Evolutionary conservation across 2,797 vertebrate species (phyloP).

Genomic region (Oreochromis mossambicus): DNA sequence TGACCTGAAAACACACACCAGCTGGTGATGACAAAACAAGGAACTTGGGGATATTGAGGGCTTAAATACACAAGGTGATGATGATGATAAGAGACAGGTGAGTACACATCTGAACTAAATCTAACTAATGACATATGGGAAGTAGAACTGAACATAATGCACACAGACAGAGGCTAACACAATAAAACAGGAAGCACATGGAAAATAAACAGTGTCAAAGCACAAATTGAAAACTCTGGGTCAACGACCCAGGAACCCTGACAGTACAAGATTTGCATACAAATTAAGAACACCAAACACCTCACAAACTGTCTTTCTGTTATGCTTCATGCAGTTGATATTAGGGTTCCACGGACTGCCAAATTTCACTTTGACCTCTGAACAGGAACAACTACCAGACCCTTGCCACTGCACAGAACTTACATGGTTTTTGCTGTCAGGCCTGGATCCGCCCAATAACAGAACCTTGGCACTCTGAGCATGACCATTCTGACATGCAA

Average conservation of each 20-base stretch:
- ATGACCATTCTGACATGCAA: slow-evolving; percentile 95
- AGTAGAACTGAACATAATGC: background rate
- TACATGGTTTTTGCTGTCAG: slow-evolving; percentile 91
- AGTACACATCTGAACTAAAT: background rate
- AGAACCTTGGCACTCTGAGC: slow-evolving; percentile 87
- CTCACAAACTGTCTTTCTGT: background rate
- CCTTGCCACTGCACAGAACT: slow-evolving; percentile 45
- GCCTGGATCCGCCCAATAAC: slow-evolving; percentile 88
- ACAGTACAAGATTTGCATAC: background rate
- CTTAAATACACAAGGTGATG: background rate
- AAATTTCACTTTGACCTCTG: background rate
- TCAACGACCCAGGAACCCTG: background rate
- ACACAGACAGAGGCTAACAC: background rate
- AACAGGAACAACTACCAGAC: background rate
- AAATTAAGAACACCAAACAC: background rate
- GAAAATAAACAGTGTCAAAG: background rate
- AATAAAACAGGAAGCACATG: background rate
- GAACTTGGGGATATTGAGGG: background rate
- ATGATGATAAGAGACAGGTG: background rate
- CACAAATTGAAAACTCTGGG: background rate
- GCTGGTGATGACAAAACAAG: background rate
- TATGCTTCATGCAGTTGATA: background rate
- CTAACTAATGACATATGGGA: background rate
- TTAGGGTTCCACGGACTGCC: background rate
- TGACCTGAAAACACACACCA: background rate